Conservation (phyloP, 2,797 vertebrate species). For the Benthosema pterotum region DNA sequence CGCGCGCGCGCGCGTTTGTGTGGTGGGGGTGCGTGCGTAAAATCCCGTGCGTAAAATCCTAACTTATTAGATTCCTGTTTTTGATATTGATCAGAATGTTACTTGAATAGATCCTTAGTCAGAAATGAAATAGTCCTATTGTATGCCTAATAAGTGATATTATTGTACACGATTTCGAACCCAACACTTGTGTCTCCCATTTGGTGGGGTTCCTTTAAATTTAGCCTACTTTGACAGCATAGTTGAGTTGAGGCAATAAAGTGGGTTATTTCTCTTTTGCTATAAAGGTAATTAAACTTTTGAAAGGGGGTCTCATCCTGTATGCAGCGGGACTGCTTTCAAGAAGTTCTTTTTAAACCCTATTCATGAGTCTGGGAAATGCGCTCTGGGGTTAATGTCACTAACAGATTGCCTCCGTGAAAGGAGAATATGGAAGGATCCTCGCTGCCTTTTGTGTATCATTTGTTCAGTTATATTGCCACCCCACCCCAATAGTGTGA, state of each 20-base stretch:
- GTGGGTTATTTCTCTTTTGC: conserved; percentile 79
- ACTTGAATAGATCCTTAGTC: no score
- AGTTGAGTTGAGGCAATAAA: conserved; percentile 58
- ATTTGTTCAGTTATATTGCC: conserved; percentile 75
- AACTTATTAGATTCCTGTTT: no score
- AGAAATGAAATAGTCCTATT: no score
- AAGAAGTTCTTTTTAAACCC: conserved; percentile 78
- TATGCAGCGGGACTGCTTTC: conserved; percentile 88
- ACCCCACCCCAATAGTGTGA: conserved; percentile 74
- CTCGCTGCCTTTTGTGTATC: conserved; percentile 84
- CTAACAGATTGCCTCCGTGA: conserved; percentile 83
- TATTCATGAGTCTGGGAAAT: conserved; percentile 88
- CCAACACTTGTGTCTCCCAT: conserved; percentile 42
- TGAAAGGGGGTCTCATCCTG: conserved; percentile 89
- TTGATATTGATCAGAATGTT: no score
- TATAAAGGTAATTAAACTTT: conserved; percentile 89
- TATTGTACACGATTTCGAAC: conserved; percentile 24
- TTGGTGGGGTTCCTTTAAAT: conserved; percentile 67
- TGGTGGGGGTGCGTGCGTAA: background rate
- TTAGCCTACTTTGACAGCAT: conserved; percentile 44
- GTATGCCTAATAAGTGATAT: background rate
- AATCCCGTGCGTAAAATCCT: background rate
- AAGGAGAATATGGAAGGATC: conserved; percentile 86
- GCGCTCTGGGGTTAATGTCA: conserved; percentile 87
- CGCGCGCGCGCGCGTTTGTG: no score